A percentile compares a stretch with the other conserved stretches of the same genome.
phyloP scores from a whole-genome alignment of 2,888 invertebrate species.

The Melinaea menophilus region DNA sequence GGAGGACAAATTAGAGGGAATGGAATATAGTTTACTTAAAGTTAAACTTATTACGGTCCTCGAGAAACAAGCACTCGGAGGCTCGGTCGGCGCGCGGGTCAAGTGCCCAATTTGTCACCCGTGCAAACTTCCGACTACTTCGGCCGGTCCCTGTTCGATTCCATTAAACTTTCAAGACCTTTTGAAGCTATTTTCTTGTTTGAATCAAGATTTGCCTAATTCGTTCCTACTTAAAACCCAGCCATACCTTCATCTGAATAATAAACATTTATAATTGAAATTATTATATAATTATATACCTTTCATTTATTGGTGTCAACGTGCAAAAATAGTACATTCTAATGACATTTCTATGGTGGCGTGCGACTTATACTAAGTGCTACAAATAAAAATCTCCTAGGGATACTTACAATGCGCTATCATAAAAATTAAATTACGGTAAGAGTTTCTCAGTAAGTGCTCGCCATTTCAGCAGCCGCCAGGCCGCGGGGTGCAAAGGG shows the following conservation, averaged over 20 bases:
- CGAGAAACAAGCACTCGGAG: conserved; percentile 71
- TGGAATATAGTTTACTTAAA: conserved; percentile 78
- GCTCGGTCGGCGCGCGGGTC: conserved; percentile 69
- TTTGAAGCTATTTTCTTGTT: conserved; percentile 75
- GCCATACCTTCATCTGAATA: background rate
- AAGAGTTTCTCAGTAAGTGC: conserved; percentile 72
- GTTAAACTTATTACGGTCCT: conserved; percentile 78
- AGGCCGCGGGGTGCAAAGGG: conserved; percentile 42
- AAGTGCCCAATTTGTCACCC: conserved; percentile 78
- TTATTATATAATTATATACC: background rate
- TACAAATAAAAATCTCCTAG: conserved; percentile 58
- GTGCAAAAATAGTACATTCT: background rate
- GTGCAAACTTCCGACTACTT: conserved; percentile 73
- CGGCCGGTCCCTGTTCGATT: conserved; percentile 71
- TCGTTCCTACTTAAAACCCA: conserved; percentile 47
- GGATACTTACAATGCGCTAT: conserved; percentile 73
- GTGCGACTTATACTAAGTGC: conserved; percentile 4
- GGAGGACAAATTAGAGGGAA: conserved; percentile 73
- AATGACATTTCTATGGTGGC: background rate
- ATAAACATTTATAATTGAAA: background rate
- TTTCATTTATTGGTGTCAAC: background rate
- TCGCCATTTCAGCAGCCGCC: conserved; percentile 61
- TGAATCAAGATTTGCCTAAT: conserved; percentile 72
- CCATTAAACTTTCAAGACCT: conserved; percentile 78
- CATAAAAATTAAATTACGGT: conserved; percentile 77